Conservation (phyloP, 2,797 vertebrate genomes). For the Columba guinea region DNA sequence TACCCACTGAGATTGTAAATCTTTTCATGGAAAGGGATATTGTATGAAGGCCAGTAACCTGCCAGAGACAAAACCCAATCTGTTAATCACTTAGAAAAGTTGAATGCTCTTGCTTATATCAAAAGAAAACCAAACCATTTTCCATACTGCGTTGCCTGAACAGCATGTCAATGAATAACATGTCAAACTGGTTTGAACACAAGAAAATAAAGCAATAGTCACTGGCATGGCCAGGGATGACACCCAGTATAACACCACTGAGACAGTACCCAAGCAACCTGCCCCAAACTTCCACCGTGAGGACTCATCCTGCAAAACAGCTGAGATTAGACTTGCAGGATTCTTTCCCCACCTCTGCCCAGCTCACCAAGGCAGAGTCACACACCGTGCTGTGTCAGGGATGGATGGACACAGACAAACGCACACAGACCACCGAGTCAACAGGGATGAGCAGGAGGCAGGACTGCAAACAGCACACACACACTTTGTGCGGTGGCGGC, state of each 20-base stretch:
- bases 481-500: accelerated
- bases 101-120: not conserved
- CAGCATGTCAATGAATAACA: not conserved
- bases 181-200: not conserved
- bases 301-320: not conserved
- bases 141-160: not conserved
- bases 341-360: not conserved
- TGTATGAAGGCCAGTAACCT: slow-evolving; percentile 96
- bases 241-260: not conserved
- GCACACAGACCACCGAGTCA: not conserved
- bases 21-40: slow-evolving; percentile 86
- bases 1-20: slow-evolving; percentile 90
- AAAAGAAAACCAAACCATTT: not conserved
- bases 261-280: not conserved
- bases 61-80: slow-evolving; percentile 15
- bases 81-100: not conserved
- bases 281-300: not conserved
- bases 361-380: not conserved
- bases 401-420: not conserved
- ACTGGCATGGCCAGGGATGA: not conserved
- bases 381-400: not conserved
- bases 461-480: not conserved
- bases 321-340: not conserved
- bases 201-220: not conserved
- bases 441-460: not conserved